Evolutionary conservation across 2,113 vertebrate genomes (phyloP).

Genomic region (Madoqua kirkii): DNA sequence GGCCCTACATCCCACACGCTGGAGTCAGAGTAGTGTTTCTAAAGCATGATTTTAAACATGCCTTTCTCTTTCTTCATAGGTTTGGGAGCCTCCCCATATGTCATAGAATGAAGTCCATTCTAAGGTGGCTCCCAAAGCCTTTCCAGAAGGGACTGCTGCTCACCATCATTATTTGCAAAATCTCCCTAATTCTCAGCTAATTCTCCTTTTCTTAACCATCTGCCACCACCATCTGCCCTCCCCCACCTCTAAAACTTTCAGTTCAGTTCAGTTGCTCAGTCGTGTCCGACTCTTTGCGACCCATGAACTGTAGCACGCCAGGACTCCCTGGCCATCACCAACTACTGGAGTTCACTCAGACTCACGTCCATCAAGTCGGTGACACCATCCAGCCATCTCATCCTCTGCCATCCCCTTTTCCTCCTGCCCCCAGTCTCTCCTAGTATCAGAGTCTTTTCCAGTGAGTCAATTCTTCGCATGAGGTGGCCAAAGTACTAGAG

Average conservation of each 20-base stretch:
- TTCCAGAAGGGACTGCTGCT: background rate
- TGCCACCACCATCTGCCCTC: background rate
- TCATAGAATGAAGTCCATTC: background rate
- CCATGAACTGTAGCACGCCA: no score
- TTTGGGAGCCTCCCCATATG: background rate
- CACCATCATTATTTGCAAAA: background rate
- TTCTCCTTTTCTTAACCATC: background rate
- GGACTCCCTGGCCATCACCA: no score
- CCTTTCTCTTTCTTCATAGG: background rate
- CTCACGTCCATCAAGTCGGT: no score
- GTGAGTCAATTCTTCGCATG: no score
- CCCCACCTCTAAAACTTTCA: background rate
- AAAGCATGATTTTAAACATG: background rate
- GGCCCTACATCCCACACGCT: rapidly evolving
- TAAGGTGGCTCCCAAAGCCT: background rate
- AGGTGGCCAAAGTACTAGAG: no score
- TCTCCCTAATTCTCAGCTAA: background rate
- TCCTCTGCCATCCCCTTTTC: no score
- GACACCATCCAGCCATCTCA: no score
- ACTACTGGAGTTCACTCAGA: no score
- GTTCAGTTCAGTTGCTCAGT: no score
- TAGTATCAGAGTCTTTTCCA: no score
- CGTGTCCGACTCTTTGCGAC: no score
- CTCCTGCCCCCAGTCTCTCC: no score
- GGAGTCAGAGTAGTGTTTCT: background rate